Evolutionary conservation across 2,888 invertebrate genomes (phyloP).

Genomic region (Ypsolopha sequella): DNA sequence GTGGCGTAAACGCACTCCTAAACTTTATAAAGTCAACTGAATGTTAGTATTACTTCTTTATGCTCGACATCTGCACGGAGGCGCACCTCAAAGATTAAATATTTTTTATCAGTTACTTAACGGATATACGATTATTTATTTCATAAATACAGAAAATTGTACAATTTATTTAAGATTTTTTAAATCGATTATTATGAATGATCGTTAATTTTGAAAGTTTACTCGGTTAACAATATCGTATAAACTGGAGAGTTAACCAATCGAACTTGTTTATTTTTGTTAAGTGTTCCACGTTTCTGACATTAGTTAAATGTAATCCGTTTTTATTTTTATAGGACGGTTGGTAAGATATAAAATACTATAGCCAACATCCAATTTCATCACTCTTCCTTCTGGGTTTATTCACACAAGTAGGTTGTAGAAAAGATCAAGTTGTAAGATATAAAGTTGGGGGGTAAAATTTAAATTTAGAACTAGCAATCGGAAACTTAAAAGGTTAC

Average conservation of each 20-base stretch:
- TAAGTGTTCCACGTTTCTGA: neutral
- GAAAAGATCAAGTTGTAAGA: neutral
- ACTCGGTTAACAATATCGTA: neutral
- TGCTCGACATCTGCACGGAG: neutral
- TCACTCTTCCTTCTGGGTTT: neutral
- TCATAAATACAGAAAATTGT: neutral
- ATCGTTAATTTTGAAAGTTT: neutral
- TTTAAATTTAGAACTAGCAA: conserved; percentile 30
- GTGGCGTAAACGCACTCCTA: neutral
- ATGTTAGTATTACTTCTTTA: neutral
- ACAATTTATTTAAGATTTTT: neutral
- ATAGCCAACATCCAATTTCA: neutral
- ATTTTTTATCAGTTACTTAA: neutral
- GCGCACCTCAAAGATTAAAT: neutral
- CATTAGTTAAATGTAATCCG: neutral
- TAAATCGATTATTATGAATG: neutral
- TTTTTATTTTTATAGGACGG: neutral
- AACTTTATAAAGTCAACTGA: neutral
- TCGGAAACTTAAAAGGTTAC: conserved; percentile 32
- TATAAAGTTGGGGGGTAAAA: neutral
- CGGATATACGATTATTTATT: neutral
- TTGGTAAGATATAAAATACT: neutral
- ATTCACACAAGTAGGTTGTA: neutral
- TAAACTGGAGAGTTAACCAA: neutral
- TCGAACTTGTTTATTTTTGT: neutral